Evolutionary conservation across 2,888 invertebrate species (phyloP).

Genomic region (Leucozona laternaria): DNA sequence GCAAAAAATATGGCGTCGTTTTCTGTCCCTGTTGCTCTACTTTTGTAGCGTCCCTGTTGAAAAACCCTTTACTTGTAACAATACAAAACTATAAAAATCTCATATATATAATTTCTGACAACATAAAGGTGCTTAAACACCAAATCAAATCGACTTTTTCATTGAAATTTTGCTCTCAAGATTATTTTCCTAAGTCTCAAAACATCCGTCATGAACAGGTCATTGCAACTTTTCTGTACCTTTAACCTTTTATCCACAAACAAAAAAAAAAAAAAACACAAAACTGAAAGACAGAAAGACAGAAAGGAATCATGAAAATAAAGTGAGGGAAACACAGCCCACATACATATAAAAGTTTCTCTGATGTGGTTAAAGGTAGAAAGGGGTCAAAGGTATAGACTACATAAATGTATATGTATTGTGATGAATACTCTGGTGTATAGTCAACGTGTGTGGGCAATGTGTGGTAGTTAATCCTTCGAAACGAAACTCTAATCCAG

Average conservation of each 20-base stretch:
- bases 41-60: no score
- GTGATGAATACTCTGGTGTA: background rate
- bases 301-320: slow-evolving; percentile 11
- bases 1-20: no score
- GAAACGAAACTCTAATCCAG: slow-evolving; percentile 52
- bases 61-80: no score
- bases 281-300: background rate
- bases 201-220: background rate
- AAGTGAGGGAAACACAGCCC: background rate
- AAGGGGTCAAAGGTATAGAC: slow-evolving; percentile 27
- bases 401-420: background rate
- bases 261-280: background rate
- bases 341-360: slow-evolving; percentile 18
- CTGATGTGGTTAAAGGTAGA: slow-evolving; percentile 27
- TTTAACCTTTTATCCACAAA: slow-evolving; percentile 10
- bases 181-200: background rate
- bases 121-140: background rate
- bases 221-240: slow-evolving; percentile 10
- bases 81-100: no score
- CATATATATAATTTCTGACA: background rate
- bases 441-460: background rate
- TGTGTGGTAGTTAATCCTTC: slow-evolving; percentile 37
- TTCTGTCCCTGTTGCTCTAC: no score
- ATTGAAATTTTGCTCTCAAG: background rate
- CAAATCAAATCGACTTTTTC: background rate